Evolutionary conservation across 1,140 invertebrate genomes (phyloP).

Genomic region (Diuraphis noxia): DNA sequence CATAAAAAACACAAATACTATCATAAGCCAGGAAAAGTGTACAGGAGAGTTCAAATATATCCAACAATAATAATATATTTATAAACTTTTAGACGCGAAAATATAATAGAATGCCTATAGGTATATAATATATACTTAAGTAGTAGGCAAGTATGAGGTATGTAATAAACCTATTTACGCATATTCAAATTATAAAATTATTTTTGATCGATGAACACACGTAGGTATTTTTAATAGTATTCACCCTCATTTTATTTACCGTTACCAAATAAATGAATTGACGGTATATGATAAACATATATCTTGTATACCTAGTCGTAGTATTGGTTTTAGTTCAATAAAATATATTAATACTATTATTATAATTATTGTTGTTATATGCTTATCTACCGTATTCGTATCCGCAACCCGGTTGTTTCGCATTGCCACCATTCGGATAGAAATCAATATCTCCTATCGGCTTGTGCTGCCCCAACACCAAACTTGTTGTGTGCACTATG

Average conservation of each 20-base stretch:
- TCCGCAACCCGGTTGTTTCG: constrained; percentile 65
- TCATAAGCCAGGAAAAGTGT: too few species aligned
- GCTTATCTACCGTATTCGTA: not conserved
- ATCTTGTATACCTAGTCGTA: too few species aligned
- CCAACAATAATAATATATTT: too few species aligned
- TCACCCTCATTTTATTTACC: too few species aligned
- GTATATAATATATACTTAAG: not conserved
- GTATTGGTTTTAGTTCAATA: not conserved
- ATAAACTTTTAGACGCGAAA: too few species aligned
- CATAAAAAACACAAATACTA: too few species aligned
- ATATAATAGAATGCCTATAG: too few species aligned
- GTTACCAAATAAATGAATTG: not conserved
- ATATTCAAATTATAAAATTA: not conserved
- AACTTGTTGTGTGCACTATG: constrained; percentile 71
- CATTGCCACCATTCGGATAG: constrained; percentile 74
- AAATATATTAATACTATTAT: not conserved
- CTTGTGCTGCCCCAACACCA: constrained; percentile 62
- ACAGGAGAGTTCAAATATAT: too few species aligned
- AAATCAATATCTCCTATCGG: constrained; percentile 75
- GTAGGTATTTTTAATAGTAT: not conserved
- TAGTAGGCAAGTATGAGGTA: too few species aligned
- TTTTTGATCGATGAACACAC: not conserved
- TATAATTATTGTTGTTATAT: not conserved
- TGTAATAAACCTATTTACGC: not conserved
- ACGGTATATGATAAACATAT: not conserved